Conservation (phyloP, 2,888 invertebrate genomes). For the Metopia argyrocephala region DNA sequence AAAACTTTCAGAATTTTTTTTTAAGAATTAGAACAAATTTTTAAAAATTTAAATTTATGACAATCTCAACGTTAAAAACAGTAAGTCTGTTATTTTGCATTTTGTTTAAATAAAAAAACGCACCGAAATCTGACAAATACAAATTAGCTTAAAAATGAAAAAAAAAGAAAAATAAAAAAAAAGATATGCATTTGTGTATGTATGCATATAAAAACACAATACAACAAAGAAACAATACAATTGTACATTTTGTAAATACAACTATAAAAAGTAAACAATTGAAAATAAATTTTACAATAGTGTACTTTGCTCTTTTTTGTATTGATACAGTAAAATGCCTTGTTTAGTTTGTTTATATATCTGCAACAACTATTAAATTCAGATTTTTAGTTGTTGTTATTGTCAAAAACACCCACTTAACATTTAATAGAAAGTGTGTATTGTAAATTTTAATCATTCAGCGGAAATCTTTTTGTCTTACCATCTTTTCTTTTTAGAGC, state of each 20-base stretch:
- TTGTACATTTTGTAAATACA: constrained; percentile 4
- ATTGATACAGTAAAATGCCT: neutral
- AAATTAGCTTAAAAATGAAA: constrained; percentile 18
- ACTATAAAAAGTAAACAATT: neutral
- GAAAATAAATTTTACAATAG: neutral
- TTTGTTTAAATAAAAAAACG: too few relatives aligned
- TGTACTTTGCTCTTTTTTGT: neutral
- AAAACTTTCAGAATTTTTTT: too few relatives aligned
- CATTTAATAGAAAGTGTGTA: constrained; percentile 27
- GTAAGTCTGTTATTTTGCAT: too few relatives aligned
- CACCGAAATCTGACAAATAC: constrained; percentile 9
- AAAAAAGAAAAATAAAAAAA: constrained; percentile 2
- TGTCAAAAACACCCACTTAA: constrained; percentile 19
- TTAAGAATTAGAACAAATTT: too few relatives aligned
- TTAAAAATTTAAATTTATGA: too few relatives aligned
- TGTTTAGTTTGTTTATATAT: neutral
- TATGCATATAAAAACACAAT: neutral
- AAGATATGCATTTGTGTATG: constrained; percentile 13
- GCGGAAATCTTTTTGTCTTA: constrained; percentile 29
- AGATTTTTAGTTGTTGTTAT: neutral
- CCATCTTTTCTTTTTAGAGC: neutral
- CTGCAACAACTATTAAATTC: neutral
- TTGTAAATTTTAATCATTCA: constrained; percentile 32
- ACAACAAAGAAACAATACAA: constrained; percentile 2
- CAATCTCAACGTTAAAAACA: too few relatives aligned